A percentile compares a stretch with the other conserved stretches of the same genome.
phyloP scores from a whole-genome alignment of 2,888 invertebrate genomes.

The Sarcophaga subvicina region DNA sequence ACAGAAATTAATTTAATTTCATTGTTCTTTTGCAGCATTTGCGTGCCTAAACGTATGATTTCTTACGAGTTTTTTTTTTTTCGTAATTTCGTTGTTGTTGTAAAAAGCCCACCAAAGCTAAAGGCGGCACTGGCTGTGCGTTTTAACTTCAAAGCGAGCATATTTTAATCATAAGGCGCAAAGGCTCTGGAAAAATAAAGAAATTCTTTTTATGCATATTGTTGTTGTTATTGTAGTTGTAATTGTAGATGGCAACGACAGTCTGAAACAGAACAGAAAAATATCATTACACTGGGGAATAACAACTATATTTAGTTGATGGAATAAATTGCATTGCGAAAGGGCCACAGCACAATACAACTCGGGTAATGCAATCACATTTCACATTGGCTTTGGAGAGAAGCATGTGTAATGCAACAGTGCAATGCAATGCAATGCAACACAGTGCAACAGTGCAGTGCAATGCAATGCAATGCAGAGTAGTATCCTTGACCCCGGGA shows the following conservation, averaged over 20 bases:
- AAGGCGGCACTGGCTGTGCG: not conserved
- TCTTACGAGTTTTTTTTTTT: not conserved
- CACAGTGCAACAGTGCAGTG: slow-evolving; percentile 19
- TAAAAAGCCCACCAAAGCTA: not conserved
- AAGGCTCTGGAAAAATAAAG: not conserved
- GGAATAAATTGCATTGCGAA: slow-evolving; percentile 41
- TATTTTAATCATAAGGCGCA: too few relatives aligned
- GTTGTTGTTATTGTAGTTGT: not conserved
- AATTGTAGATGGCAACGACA: not conserved
- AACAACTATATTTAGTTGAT: slow-evolving; percentile 53
- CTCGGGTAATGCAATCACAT: not conserved
- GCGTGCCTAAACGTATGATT: not conserved
- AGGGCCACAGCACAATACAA: not conserved
- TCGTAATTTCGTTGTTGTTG: too few relatives aligned
- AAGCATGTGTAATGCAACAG: not conserved
- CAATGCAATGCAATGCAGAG: slow-evolving; percentile 21
- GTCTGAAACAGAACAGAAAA: slow-evolving; percentile 24
- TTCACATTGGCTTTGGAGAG: not conserved
- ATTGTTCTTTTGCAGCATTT: not conserved
- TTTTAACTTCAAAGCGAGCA: not conserved
- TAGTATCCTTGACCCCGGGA: slow-evolving; percentile 62
- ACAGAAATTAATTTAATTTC: not conserved
- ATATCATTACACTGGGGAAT: slow-evolving; percentile 54
- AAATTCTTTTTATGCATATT: slow-evolving; percentile 47
- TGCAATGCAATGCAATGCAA: not conserved